Evolutionary conservation across 2,888 invertebrate genomes (phyloP), one percentile per base, ranked within the genome.

Genomic region (Synanthedon formicaeformis): DNA sequence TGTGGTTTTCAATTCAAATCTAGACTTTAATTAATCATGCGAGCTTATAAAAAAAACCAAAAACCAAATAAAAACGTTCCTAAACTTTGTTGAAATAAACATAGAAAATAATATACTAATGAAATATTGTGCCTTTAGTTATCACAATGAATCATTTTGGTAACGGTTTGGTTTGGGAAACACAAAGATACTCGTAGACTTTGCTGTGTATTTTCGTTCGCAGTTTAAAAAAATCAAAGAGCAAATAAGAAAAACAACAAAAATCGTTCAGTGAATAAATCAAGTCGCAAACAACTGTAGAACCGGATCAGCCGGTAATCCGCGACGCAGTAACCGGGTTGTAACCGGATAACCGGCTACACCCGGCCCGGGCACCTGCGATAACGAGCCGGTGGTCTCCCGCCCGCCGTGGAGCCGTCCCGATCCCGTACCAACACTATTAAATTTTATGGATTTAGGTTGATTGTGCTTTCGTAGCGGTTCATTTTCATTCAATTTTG

Each of bases 251-350:
- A 51, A 45, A 40, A 11, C 12, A 3, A 34, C 12, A 51, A 41
- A 52, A 54, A n/a, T 12, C 48, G 58, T 8, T 13, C 45, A 12
- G 11, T 78, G 71, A 69, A 80, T 86, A 86, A 85, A 85, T 85
- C 83, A 83, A 76, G 75, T 73, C 61, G 69, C 70, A 72, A 79
- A 77, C 79, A 75, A 78, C 74, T 78, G 73, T 69, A 66, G 71
- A 75, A 80, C 78, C 80, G 82, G 82, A 81, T 82, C 77, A 75
- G 67, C 69, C 72, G 71, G 77, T 86, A 84, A 84, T 84, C 81
- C 84, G 67, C 63, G 66, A 63, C 67, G 67, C 73, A 73, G 81
- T 80, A 81, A 74, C 80, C 76, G 75, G 70, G 73, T 72, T 76
- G 75, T 76, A 77, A 70, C 76, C 67, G 76, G 77, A 69, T 77